Percentiles rank a stretch among this genome's conserved stretches.
phyloP scores from a whole-genome alignment of 1,140 invertebrate genomes.

The Macrotrachela quadricornifera region DNA sequence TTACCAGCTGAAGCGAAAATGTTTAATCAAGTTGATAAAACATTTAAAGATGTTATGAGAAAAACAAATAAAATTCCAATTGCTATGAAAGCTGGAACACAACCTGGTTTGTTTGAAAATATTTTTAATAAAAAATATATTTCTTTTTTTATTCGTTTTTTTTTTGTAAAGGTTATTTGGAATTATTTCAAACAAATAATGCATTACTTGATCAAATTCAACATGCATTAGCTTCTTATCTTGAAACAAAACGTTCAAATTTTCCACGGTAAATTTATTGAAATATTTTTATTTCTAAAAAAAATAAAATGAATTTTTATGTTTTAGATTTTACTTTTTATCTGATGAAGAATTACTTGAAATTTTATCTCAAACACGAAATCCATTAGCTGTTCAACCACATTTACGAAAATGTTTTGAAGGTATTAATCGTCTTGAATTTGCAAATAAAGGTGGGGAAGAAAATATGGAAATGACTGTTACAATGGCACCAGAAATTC shows the following conservation, averaged over 20 bases:
- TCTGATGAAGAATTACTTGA: constrained; percentile 32
- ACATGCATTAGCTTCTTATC: constrained; percentile 31
- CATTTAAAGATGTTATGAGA: constrained; percentile 61
- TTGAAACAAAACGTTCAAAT: constrained; percentile 30
- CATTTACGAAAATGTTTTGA: constrained; percentile 73
- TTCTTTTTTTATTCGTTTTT: background rate
- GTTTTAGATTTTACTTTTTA: constrained; percentile 28
- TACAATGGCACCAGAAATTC: constrained; percentile 4
- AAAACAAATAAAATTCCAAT: constrained; percentile 27
- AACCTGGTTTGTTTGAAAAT: constrained; percentile 15
- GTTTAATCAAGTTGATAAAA: constrained; percentile 58
- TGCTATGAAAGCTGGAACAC: constrained; percentile 28
- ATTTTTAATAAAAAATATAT: background rate
- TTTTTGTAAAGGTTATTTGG: constrained; percentile 19
- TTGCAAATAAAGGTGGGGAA: constrained; percentile 36
- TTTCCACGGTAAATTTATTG: constrained; percentile 22
- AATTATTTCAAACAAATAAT: constrained; percentile 32
- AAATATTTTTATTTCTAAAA: no score
- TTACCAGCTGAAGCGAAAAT: constrained; percentile 58
- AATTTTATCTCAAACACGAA: constrained; percentile 43
- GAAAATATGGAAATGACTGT: background rate
- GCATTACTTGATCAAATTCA: constrained; percentile 29
- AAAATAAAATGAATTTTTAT: background rate
- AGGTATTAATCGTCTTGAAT: constrained; percentile 45
- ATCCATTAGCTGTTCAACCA: constrained; percentile 63